These are phyloP conservation scores for Muscicapa adusta DNA, from an alignment of 2,113 vertebrate species.

Conservation along the genomic window DNA sequence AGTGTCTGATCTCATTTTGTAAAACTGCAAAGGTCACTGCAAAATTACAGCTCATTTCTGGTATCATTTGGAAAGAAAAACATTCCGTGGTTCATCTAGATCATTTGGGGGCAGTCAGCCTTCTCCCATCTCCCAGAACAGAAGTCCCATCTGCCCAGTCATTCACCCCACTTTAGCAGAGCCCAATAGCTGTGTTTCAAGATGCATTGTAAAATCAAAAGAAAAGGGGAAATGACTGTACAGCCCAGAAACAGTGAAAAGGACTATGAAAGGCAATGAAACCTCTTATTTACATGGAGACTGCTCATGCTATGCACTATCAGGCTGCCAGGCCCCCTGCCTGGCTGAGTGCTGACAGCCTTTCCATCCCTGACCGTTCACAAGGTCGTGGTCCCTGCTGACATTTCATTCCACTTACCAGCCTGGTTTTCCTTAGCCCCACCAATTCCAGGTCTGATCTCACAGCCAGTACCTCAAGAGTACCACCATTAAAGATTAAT, in stretches of 20 bases:
- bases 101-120: not conserved
- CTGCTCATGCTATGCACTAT: not conserved
- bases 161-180: not conserved
- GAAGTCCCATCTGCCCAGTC: not conserved
- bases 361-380: slow-evolving; percentile 2
- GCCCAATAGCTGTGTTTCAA: not conserved
- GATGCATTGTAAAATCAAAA: not conserved
- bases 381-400: not conserved
- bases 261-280: not conserved
- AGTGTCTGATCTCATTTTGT: not conserved
- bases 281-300: not conserved
- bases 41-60: not conserved
- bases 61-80: not conserved
- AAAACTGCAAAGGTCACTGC: not conserved
- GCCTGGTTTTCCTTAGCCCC: not conserved
- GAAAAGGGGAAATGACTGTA: not conserved
- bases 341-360: not conserved
- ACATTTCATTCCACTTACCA: not conserved
- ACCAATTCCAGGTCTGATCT: not conserved
- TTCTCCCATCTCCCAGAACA: not conserved
- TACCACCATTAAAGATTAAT: slow-evolving; percentile 42
- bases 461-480: not conserved
- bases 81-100: not conserved
- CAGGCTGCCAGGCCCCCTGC: not conserved
- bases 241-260: not conserved